Evolutionary conservation across 92 coral and sea anemone genomes (phyloP), one percentile per base, ranked within the genome.

Genomic region (Porites divaricata): DNA sequence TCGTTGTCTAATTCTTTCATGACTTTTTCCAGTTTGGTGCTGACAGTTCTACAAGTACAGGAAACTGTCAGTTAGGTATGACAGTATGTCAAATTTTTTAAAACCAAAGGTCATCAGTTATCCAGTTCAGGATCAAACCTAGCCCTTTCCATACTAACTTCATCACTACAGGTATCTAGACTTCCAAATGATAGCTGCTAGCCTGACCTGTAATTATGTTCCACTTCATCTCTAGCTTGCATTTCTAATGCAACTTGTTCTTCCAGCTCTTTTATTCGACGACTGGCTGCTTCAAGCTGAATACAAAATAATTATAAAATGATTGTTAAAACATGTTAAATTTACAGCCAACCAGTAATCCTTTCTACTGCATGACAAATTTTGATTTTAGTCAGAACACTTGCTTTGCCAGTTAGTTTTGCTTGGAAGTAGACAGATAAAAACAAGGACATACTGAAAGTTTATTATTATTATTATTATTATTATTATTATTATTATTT

Each of bases 1-100:
- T 96, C 98, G 45, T 54, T 80, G 67, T 96, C 99, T 26, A 95
- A 80, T 77, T 96, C 99, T 87, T 93, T 96, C 64, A 93, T 84
- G 69, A 94, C 88, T 77, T 96, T 96, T 65, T 96, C 99, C 68
- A 95, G 87, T 70, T 96, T 96, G 28, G 89, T 90, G 63, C 95
- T 79, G 21, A 93, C 93, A 61, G 79, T 81, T 78, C 99, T 96
- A 73, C 11, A 67, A 17, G 78, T 53, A 20, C 48, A 58, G 72
- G 67, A 14, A 69, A 59, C 48, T 5, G 62, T 63, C 59, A 54
- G 59, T 1, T 3, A 54, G 12, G 13, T 15, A n/a, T 51, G 56
- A 51, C 11, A 51, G 56, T 0, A 2, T 11, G 12, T 9, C 59
- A 54, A 54, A 9, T 11, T 11, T 15, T 9, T 13, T 9, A 11